Evolutionary conservation across 2,888 invertebrate genomes (phyloP), one percentile per base, ranked within the genome.

Genomic region (Thelaira solivaga): DNA sequence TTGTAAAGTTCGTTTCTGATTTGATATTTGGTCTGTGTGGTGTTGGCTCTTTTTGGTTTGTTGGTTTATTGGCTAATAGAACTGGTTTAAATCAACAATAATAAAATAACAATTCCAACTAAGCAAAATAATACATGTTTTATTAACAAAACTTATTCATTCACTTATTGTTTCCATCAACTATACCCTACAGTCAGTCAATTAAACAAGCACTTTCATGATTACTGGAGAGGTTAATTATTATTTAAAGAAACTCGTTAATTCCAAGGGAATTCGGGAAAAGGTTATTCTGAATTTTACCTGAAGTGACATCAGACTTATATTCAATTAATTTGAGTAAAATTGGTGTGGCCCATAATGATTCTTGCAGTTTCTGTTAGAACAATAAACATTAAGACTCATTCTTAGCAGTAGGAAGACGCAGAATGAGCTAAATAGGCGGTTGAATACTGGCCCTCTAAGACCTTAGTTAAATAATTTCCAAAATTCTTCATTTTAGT

Each of bases 1-100:
- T 11, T 49, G 10, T 43, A 55, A 61, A 45, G 64, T 76, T 69
- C 47, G 16, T 29, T 76, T 64, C 69, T 69, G 13, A 45, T 6
- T 36, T 10, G 16, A 24, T 59, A 51, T 59, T 75, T 61, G 18
- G 36, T 29, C 13, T 64, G 36, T 45, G 20, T 18, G 18, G 26
- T 57, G 31, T 13, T 62, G 45, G 11, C 16, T 55, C n/a, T 64
- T 26, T 36, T 57, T 29, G 49, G 47, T 75, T 67, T 26, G 41
- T 73, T 65, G 36, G 26, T 36, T 74, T 34, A 62, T 55, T 68
- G 61, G 47, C 47, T 69, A 69, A 62, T 57, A 69, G 62, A 76
- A 71, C 64, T 57, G 62, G 73, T 73, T 77, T 77, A 57, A 69
- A 69, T 49, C 24, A 34, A 49, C 59, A 59, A 26, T 4, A 72